Conservation (phyloP, 2,888 invertebrate genomes). For the Agriopis leucophaearia region DNA sequence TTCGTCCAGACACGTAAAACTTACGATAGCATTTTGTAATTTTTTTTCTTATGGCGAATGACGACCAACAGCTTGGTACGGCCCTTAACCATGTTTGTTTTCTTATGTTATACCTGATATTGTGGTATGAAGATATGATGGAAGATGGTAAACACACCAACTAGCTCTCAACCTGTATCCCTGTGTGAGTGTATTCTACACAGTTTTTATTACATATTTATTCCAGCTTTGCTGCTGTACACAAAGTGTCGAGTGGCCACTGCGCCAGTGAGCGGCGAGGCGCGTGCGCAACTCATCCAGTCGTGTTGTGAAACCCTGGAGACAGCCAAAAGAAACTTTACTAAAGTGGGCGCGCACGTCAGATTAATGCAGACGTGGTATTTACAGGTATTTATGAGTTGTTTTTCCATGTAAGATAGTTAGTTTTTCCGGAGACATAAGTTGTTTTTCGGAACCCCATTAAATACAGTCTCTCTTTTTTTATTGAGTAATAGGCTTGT, state of each 20-base stretch:
- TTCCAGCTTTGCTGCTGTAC: conserved; percentile 88
- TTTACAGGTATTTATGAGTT: conserved; percentile 83
- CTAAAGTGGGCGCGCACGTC: conserved; percentile 91
- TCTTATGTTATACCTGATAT: too few species aligned
- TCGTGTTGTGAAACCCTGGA: conserved; percentile 88
- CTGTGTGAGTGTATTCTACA: not conserved
- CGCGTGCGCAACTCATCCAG: conserved; percentile 81
- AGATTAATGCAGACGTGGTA: conserved; percentile 91
- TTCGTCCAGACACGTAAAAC: too few species aligned
- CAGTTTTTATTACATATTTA: not conserved
- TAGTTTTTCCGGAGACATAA: too few species aligned
- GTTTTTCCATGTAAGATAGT: not conserved
- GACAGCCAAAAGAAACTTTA: conserved; percentile 89
- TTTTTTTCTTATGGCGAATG: too few species aligned
- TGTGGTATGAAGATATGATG: too few species aligned
- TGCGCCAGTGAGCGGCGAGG: conserved; percentile 78
- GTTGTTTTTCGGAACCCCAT: too few species aligned
- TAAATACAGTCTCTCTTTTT: too few species aligned
- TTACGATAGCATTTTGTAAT: too few species aligned
- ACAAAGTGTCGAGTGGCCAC: conserved; percentile 92
- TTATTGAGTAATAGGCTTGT: too few species aligned
- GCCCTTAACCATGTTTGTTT: too few species aligned
- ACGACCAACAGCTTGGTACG: too few species aligned
- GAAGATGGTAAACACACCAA: not conserved
- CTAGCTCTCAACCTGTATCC: not conserved